Base-by-base conservation (phyloP, 2,888 invertebrate species). In the Athetis lepigone region DNA sequence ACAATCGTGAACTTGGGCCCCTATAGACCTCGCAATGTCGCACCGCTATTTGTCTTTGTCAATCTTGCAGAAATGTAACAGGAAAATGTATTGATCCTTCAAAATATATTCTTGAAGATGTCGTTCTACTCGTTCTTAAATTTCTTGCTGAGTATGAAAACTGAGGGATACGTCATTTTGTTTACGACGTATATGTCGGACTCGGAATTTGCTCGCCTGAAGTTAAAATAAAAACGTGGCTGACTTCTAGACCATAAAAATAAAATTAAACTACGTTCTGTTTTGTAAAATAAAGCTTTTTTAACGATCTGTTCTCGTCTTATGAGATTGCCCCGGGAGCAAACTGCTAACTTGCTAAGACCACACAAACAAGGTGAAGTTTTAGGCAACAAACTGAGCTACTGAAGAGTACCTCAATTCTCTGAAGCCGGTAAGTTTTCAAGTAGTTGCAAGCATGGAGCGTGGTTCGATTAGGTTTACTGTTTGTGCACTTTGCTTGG, bases 41-140 rank as follows among this genome's bases (percentile, higher is more conserved):
- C 49, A 49, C n/a, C 39, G 43, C 58, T 57, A 54, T 71, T 70
- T 65, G 50, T 65, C 42, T 77, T 59, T 68, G 71, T 66, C 64
- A 74, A 64, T 70, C 52, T 69, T 49, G 60, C 62, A 61, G 59
- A 70, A 63, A 62, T 62, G 47, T 37, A 27, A 43, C 46, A 43
- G 36, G 54, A 52, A 60, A 42, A 54, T 71, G 21, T 71, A 66
- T 79, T 61, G 62, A 63, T 59, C 43, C 33, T 8, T 55, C n/a
- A 36, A 60, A 61, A 61, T 59, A 49, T 59, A 33, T 59, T 52
- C 39, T 45, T 39, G 25, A 50, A 33, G 37, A 46, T 37, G 43
- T 55, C 42, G 43, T 51, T 59, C 16, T 49, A 33, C 40, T 55
- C 42, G 43, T 51, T 59, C 16, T 49, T 36, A 50, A 49, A 46